Evolutionary conservation across 2,797 vertebrate species (phyloP), one percentile per base, ranked within the genome.

Genomic region (Moxostoma hubbsi): DNA sequence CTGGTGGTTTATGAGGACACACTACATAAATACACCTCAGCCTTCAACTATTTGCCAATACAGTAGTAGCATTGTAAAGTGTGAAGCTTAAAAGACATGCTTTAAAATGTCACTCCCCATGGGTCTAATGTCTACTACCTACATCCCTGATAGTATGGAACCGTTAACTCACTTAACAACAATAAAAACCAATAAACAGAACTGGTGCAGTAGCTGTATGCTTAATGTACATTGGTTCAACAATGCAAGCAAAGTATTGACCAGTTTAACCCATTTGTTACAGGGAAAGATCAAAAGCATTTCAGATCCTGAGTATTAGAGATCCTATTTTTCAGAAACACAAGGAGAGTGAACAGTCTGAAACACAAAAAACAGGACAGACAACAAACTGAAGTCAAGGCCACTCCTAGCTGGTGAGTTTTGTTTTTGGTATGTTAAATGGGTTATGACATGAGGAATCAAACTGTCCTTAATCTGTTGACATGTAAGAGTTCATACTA

Each of bases 261-360:
- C 50, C 16, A 50, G 45, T 50, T 76, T 13, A 11, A 11, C 9
- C 61, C 15, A 57, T 10, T 24, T 24, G 13, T 45, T 51, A 58
- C 50, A 77, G 78, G 65, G 68, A 66, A 54, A 85, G 76, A 83
- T 69, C 10, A 76, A 84, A 86, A 85, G 58, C 74, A 74, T 86
- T 77, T 62, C 75, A 84, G 79, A 81, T 77, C 86, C 65, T 79
- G 62, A 80, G 83, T 85, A 36, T 36, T 80, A 84, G 64, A 90
- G 86, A 82, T 82, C 85, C 82, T 83, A 81, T 73, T 24, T 73
- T 90, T 90, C 92, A 92, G 89, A 91, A 84, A 91, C 85, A 79
- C 77, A 79, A 78, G 77, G 74, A 68, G 62, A 57, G 11, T 55
- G 24, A 54, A 51, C 18, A 57, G 46, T 45, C 10, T 24, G 24